Base-by-base conservation (phyloP, 2,113 vertebrate genomes). In the Rutilus rutilus region DNA sequence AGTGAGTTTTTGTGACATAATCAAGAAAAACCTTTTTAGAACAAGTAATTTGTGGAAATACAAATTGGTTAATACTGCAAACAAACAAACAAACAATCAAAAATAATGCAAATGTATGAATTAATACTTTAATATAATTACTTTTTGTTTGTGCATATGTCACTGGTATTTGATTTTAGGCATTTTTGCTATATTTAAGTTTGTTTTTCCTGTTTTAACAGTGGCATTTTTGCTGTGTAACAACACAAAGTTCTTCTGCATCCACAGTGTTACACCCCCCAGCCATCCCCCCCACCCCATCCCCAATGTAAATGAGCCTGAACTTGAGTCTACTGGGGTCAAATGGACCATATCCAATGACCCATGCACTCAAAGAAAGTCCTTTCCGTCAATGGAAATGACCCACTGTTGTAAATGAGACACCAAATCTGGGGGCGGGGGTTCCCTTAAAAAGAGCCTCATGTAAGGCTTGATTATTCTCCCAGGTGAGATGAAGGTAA, bases 291-390 rank as follows among this genome's bases (percentile, higher is more conserved):
- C 23, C 1, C 1, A 1, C 39, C 39, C 39, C 39, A 42, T 9
- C 64, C 14, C 77, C 87, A 86, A 88, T 90, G 87, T 87, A 90
- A 90, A 89, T 81, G 82, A 59, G 83, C 67, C 84, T 89, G 47
- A 92, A 87, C 82, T 86, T 80, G 86, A 87, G 23, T 90, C 89
- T 86, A 71, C 57, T 47, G 65, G 69, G 86, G 87, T 90, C 89
- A 83, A 87, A 8, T 1, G 77, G 89, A 82, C 82, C 82, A 83
- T 92, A 93, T 94, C 89, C 76, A 57, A 90, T 90, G 90, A 92
- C 91, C 88, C 39, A 65, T 87, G 57, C 19, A 12, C 69, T 80
- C 50, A 80, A 57, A 12, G 36, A 60, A 88, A 87, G 86, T 52
- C 85, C 36, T 81, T 87, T 86, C 84, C 74, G 57, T 86, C 80